Percentiles rank a stretch among this genome's conserved stretches.
Evolutionary conservation across 2,113 vertebrate species (phyloP).

Genomic region (Grammomys surdaster): DNA sequence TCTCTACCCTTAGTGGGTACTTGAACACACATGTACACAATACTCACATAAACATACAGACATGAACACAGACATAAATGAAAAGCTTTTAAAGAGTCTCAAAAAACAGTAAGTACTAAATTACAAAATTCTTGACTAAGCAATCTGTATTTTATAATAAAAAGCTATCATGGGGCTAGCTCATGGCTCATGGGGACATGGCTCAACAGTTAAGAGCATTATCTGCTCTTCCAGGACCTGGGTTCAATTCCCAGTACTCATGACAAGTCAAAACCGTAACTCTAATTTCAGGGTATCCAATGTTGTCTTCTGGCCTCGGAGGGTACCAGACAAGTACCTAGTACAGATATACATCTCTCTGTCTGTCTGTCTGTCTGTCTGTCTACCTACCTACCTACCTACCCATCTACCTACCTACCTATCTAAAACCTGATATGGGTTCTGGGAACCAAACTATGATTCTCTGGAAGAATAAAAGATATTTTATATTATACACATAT

Average conservation of each 20-base stretch:
- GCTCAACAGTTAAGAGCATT: not conserved
- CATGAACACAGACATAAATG: not conserved
- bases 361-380: fast-evolving
- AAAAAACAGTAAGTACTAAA: not conserved
- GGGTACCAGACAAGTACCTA: not conserved
- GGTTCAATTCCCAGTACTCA: not conserved
- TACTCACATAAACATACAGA: not conserved
- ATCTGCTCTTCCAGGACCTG: not conserved
- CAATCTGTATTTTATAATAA: conserved; percentile 14
- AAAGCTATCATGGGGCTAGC: not conserved
- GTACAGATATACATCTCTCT: not conserved
- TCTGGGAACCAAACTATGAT: not conserved
- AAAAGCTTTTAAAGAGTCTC: not conserved
- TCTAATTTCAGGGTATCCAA: not conserved
- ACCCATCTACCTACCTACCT: not conserved
- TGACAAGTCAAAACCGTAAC: not conserved
- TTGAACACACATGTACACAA: not conserved
- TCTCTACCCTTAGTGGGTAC: not conserved
- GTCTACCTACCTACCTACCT: not conserved
- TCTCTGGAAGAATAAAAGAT: not conserved
- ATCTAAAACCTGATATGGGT: not conserved
- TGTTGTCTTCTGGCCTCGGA: not conserved
- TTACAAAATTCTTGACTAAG: conserved; percentile 24
- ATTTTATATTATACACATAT: not conserved
- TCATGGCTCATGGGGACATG: no score